Percentiles rank a stretch among this genome's conserved stretches.
phyloP scores from a whole-genome alignment of 2,888 invertebrate species.

The Athetis lepigone region DNA sequence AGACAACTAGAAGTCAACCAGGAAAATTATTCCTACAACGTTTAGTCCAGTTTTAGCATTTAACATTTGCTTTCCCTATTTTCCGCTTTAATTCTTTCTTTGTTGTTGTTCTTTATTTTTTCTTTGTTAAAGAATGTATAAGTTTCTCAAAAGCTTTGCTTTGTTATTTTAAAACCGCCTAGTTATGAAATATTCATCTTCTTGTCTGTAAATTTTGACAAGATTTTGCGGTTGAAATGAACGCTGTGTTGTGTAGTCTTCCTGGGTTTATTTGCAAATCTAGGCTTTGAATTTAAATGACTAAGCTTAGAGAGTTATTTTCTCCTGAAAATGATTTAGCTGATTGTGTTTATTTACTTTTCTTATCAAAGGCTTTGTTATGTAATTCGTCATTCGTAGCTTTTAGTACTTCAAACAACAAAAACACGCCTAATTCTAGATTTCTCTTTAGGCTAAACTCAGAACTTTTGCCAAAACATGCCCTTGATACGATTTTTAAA shows the following conservation, averaged over 20 bases:
- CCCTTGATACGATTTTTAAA: too few species aligned
- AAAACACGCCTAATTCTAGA: too few species aligned
- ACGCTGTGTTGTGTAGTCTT: slow-evolving; percentile 4
- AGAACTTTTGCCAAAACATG: too few species aligned
- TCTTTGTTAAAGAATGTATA: slow-evolving; percentile 3
- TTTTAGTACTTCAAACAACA: too few species aligned
- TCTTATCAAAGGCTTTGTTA: not conserved
- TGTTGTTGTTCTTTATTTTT: not conserved
- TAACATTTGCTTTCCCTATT: not conserved
- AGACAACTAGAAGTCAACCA: not conserved
- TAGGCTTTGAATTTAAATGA: slow-evolving; percentile 20
- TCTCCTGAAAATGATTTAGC: slow-evolving; percentile 4
- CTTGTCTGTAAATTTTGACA: slow-evolving; percentile 2
- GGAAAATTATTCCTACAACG: slow-evolving; percentile 20
- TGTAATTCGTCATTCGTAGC: not conserved
- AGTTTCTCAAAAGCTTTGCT: slow-evolving; percentile 5
- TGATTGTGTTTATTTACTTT: slow-evolving; percentile 1
- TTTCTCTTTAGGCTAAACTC: too few species aligned
- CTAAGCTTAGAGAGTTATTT: slow-evolving; percentile 8
- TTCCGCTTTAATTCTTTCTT: not conserved
- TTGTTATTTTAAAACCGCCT: not conserved
- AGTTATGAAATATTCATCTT: slow-evolving; percentile 21
- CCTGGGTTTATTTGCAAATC: not conserved
- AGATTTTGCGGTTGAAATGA: not conserved
- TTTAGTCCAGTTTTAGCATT: slow-evolving; percentile 8